These are phyloP conservation scores for Catagonus wagneri DNA, from an alignment of 2,113 vertebrate genomes.

Conservation along the genomic window DNA sequence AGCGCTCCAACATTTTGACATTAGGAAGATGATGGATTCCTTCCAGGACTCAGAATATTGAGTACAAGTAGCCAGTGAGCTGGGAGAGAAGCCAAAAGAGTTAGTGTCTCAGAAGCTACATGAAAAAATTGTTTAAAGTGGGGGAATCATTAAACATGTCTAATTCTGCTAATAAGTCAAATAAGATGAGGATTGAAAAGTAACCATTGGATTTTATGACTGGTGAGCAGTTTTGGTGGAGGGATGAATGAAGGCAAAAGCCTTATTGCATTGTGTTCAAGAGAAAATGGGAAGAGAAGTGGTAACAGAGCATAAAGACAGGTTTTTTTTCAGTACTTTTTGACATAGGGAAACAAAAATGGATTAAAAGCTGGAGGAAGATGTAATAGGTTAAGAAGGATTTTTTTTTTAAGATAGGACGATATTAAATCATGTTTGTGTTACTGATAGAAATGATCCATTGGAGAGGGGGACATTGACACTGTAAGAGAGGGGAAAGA, in stretches of 20 bases:
- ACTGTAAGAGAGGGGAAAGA: background rate
- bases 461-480: background rate
- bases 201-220: background rate
- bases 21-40: background rate
- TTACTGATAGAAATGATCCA: background rate
- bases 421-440: background rate
- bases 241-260: background rate
- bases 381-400: background rate
- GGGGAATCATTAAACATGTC: background rate
- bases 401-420: background rate
- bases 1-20: background rate
- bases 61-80: background rate
- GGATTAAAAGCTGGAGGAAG: background rate
- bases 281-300: background rate
- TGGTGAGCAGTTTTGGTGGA: background rate
- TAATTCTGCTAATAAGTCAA: background rate
- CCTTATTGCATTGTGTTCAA: background rate
- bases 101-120: background rate
- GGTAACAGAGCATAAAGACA: background rate
- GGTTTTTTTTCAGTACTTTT: background rate
- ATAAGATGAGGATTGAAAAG: background rate
- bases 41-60: background rate
- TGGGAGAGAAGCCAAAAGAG: background rate
- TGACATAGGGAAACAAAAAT: background rate
- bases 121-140: background rate